Evolutionary conservation across 2,113 vertebrate genomes (phyloP), one percentile per base, ranked within the genome.

Genomic region (Hypomesus transpacificus): DNA sequence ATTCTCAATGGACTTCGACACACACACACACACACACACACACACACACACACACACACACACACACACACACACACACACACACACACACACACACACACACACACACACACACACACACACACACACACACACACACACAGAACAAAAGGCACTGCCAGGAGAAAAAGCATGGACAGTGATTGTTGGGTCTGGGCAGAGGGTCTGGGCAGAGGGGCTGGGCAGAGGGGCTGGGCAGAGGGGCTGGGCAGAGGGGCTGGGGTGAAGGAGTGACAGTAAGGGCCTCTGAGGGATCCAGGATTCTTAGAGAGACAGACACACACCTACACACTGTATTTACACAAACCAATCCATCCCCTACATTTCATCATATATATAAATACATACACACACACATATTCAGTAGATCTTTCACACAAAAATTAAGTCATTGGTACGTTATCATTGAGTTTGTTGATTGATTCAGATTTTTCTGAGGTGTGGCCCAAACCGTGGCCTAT

Each of bases 91-190:
- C 62, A 68, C 51, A 39, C 21, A 1, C 28, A 18, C 62, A 74
- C 31, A 59, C 39, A 56, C 59, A 9, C 39, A 56, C 63, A 75
- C 68, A 31, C 63, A 56, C 71, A 39, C 68, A 52, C 62, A 69
- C 51, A 39, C 46, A 61, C 16, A 62, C 53, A 83, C 71, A 74
- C 76, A 56, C 75, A 77, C 70, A 79, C 69, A 81, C 80, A 77
- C 71, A 62, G 78, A 89, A 86, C 84, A 79, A 75, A 91, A 93
- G 90, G 90, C 91, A 92, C 89, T 90, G 89, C 84, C 85, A 88
- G 88, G 83, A 82, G 84, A 76, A 82, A 88, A 69, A 82, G 80
- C 63, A 75, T 51, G 70, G 78, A 75, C 71, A 73, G 73, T 73
- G 76, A 78, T 72, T 74, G 74, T 74, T 60, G 72, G 62, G 0